Base-by-base conservation (phyloP, 2,888 invertebrate genomes). In the Melinaea menophilus region DNA sequence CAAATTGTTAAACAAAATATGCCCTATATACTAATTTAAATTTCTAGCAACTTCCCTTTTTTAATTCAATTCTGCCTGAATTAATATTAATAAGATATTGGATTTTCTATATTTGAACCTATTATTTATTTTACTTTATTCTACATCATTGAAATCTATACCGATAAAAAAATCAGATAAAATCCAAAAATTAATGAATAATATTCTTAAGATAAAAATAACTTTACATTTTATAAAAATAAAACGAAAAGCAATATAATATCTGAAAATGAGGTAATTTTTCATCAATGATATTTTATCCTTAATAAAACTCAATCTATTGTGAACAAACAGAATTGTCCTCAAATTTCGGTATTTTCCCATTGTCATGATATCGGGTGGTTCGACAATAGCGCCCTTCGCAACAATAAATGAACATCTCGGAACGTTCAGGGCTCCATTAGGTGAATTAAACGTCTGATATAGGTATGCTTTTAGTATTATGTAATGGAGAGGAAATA, bases 371-470 rank as follows among this genome's bases (percentile, higher is more conserved):
- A 63, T 65, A 66, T 68, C 69, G 66, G 59, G 62, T 51, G 60
- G 57, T 41, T 62, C 57, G 61, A 69, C 72, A 72, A 69, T 72
- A 68, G 69, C 34, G 61, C 62, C 57, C 73, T 48, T 45, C 55
- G 55, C 56, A 55, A 58, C 74, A 75, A 75, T 70, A 75, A 76
- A 77, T 79, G 78, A 79, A 73, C 75, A 72, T 72, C 71, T 71
- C 72, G 35, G 45, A 48, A 48, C 74, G 69, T 68, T 69, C 72
- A 68, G 71, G 69, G 70, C 75, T 75, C 84, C 82, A 84, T 84
- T 84, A 84, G 80, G 78, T 63, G 79, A 79, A 84, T 84, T 82
- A 84, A 82, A 82, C 76, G 80, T 70, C 73, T 79, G 73, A 69
- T 74, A 72, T 51, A 51, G 31, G 51, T 71, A 66, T 63, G 58